phyloP scores from a whole-genome alignment of 92 coral and sea anemone species.

The Anthopleura xanthogrammica region DNA sequence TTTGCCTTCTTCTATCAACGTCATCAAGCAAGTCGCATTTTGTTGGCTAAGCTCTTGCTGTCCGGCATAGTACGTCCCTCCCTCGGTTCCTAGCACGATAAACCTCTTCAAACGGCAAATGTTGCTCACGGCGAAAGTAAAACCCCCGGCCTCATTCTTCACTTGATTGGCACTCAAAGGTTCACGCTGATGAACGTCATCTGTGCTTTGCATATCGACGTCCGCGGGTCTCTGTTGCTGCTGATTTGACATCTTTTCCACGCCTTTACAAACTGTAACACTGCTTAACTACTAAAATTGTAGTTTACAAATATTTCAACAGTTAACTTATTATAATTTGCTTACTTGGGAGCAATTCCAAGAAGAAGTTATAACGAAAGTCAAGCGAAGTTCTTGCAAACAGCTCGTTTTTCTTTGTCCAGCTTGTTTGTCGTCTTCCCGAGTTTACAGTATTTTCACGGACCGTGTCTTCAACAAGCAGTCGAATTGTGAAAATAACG shows the following conservation, averaged over 20 bases:
- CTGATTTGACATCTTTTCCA: constrained; percentile 24
- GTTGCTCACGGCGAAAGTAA: constrained; percentile 79
- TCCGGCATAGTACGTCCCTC: constrained; percentile 71
- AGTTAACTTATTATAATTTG: not conserved
- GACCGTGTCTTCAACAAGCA: not conserved
- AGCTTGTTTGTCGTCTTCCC: not conserved
- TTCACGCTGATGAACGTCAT: constrained; percentile 36
- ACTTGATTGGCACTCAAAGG: constrained; percentile 69
- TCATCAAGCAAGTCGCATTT: constrained; percentile 71
- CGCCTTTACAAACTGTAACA: not conserved
- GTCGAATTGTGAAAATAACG: not conserved
- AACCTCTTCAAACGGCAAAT: constrained; percentile 75
- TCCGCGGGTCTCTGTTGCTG: constrained; percentile 37
- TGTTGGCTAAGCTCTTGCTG: constrained; percentile 55
- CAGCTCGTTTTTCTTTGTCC: not conserved
- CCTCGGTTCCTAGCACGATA: constrained; percentile 87
- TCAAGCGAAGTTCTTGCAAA: not conserved
- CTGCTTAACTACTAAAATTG: not conserved
- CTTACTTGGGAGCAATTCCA: not conserved
- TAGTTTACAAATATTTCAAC: not conserved
- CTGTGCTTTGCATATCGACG: constrained; percentile 45
- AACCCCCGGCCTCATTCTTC: constrained; percentile 81
- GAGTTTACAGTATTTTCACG: not conserved
- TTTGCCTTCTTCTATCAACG: constrained; percentile 66
- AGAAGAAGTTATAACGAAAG: not conserved